A percentile compares a stretch with the other conserved stretches of the same genome.
Evolutionary conservation across 1,140 invertebrate species (phyloP).

Genomic region (Drosophila ercepeae): DNA sequence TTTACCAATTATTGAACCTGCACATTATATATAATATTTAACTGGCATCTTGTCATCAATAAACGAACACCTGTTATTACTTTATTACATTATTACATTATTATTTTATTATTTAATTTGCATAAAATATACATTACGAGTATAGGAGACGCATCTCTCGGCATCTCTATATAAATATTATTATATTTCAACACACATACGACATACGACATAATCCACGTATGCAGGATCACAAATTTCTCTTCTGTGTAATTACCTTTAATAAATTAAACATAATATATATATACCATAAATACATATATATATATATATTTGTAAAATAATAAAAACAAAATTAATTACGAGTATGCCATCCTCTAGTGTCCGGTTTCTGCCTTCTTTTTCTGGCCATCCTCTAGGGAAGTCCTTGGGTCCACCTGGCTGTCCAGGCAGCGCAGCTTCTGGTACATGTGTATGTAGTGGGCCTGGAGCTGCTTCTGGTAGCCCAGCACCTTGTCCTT

Average conservation of each 20-base stretch:
- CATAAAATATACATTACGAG: slow-evolving; percentile 52
- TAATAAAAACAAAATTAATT: slow-evolving; percentile 52
- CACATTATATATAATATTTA: no score
- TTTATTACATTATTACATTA: slow-evolving; percentile 9
- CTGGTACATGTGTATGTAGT: slow-evolving; percentile 83
- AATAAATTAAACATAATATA: slow-evolving; percentile 55
- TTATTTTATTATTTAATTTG: slow-evolving; percentile 14
- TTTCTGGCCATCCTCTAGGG: not conserved
- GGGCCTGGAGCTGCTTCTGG: slow-evolving; percentile 77
- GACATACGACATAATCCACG: not conserved
- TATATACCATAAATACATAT: slow-evolving; percentile 16
- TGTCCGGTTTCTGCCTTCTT: slow-evolving; percentile 20
- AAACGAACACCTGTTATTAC: slow-evolving; percentile 23
- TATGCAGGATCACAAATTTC: slow-evolving; percentile 55
- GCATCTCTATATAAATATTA: slow-evolving; percentile 21
- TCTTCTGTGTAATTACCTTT: slow-evolving; percentile 42
- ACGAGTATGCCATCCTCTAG: slow-evolving; percentile 18
- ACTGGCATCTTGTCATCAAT: slow-evolving; percentile 6
- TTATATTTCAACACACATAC: slow-evolving; percentile 47
- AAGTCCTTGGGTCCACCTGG: not conserved
- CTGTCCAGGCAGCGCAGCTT: slow-evolving; percentile 76
- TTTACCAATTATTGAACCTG: slow-evolving; percentile 21
- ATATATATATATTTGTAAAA: slow-evolving; percentile 39
- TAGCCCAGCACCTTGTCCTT: slow-evolving; percentile 78
- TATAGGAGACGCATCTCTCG: slow-evolving; percentile 22